Evolutionary conservation across 2,113 vertebrate species (phyloP).

Genomic region (Cyprinodon tularosa): DNA sequence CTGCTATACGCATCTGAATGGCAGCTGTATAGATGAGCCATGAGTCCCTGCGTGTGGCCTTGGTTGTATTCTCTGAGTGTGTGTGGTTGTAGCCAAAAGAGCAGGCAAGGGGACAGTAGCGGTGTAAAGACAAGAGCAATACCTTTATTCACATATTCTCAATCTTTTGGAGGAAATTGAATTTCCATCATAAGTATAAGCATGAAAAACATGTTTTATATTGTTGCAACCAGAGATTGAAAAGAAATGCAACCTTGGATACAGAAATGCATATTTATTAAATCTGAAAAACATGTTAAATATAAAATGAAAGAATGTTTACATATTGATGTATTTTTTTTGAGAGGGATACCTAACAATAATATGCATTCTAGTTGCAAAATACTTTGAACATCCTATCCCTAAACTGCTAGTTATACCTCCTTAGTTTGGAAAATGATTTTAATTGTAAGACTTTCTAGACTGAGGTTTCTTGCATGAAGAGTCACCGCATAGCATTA

Average conservation of each 20-base stretch:
- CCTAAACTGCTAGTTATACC: background rate
- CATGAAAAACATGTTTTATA: conserved; percentile 1
- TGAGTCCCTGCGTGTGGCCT: conserved; percentile 68
- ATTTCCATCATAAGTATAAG: conserved; percentile 19
- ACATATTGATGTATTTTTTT: background rate
- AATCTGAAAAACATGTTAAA: background rate
- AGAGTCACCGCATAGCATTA: no score
- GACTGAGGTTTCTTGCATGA: no score
- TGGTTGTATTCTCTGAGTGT: conserved; percentile 52
- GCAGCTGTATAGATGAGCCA: conserved; percentile 72
- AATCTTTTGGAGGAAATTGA: conserved; percentile 26
- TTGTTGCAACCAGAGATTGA: background rate
- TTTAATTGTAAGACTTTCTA: no score
- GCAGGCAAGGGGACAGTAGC: conserved; percentile 20
- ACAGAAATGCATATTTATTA: no score
- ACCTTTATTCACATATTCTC: conserved; percentile 34
- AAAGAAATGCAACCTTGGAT: background rate
- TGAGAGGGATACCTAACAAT: background rate
- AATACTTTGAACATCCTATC: no score
- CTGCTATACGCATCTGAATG: conserved; percentile 71
- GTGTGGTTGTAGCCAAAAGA: conserved; percentile 31
- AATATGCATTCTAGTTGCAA: background rate
- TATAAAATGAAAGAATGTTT: background rate
- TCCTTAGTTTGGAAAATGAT: background rate
- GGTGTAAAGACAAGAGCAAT: conserved; percentile 55